phyloP scores from a whole-genome alignment of 2,888 invertebrate genomes.

The Nemoura dubitans region DNA sequence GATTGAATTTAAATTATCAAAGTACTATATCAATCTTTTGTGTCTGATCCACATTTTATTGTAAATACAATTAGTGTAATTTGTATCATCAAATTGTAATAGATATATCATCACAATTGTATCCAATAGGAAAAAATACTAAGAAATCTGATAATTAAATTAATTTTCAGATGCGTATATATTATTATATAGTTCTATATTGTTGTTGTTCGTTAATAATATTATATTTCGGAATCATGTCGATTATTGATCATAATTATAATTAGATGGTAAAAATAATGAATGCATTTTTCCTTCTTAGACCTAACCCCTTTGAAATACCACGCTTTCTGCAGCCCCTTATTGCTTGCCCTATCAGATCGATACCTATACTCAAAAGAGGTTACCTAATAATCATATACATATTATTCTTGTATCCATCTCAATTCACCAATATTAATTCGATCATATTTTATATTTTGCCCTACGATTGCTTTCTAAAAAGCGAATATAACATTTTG shows the following conservation, averaged over 20 bases:
- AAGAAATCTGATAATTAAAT: constrained; percentile 18
- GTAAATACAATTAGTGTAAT: constrained; percentile 37
- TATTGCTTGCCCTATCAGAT: neutral
- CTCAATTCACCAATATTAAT: neutral
- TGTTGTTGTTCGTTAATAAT: constrained; percentile 50
- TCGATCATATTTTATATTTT: neutral
- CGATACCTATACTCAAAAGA: neutral
- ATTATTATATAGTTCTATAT: constrained; percentile 48
- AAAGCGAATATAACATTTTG: neutral
- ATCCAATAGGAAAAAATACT: constrained; percentile 8
- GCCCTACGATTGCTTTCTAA: neutral
- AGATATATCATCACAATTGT: constrained; percentile 13
- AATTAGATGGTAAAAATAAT: neutral
- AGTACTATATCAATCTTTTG: neutral
- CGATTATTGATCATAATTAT: neutral
- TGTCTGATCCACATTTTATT: constrained; percentile 24
- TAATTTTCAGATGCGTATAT: constrained; percentile 19
- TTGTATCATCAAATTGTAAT: constrained; percentile 27
- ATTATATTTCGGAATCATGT: constrained; percentile 41
- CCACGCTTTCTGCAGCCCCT: neutral
- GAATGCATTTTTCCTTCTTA: neutral
- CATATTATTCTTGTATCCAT: neutral
- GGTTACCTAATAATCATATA: neutral
- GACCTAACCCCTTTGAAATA: neutral
- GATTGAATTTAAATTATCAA: neutral